Evolutionary conservation across 2,888 invertebrate genomes (phyloP).

Genomic region (Eristalis intricaria): DNA sequence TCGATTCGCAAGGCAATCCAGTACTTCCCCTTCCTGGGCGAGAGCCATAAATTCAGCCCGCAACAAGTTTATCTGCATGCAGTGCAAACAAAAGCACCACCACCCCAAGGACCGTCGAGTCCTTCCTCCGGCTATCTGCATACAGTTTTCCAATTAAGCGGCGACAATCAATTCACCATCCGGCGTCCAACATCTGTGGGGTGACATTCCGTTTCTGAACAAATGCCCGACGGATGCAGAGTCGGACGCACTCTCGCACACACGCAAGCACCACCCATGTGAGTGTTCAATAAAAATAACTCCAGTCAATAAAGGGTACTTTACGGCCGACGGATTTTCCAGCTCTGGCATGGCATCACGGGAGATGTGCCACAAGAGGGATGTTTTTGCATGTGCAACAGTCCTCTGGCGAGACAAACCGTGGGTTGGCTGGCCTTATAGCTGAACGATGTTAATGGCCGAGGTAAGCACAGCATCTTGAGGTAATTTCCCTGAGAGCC

Average conservation of each 20-base stretch:
- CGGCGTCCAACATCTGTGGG: conserved; percentile 40
- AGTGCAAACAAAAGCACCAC: background rate
- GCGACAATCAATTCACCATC: conserved; percentile 59
- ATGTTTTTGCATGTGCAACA: background rate
- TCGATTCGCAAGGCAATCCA: background rate
- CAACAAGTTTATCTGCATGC: conserved; percentile 53
- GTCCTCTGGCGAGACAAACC: background rate
- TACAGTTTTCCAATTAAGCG: conserved; percentile 66
- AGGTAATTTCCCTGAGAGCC: conserved; percentile 51
- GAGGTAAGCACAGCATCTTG: background rate
- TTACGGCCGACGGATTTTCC: conserved; percentile 38
- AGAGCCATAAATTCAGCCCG: conserved; percentile 49
- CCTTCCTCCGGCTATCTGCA: conserved; percentile 23
- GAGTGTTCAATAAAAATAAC: conserved; percentile 50
- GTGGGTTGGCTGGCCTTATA: background rate
- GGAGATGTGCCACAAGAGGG: background rate
- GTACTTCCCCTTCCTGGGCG: background rate
- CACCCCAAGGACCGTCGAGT: background rate
- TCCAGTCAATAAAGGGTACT: conserved; percentile 63
- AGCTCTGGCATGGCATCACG: background rate
- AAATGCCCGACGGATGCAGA: background rate
- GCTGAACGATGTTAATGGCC: conserved; percentile 14
- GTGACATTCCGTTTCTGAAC: background rate
- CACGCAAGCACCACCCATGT: background rate
- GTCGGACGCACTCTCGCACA: background rate